phyloP scores from a whole-genome alignment of 2,113 vertebrate species.

The Lepisosteus oculatus region DNA sequence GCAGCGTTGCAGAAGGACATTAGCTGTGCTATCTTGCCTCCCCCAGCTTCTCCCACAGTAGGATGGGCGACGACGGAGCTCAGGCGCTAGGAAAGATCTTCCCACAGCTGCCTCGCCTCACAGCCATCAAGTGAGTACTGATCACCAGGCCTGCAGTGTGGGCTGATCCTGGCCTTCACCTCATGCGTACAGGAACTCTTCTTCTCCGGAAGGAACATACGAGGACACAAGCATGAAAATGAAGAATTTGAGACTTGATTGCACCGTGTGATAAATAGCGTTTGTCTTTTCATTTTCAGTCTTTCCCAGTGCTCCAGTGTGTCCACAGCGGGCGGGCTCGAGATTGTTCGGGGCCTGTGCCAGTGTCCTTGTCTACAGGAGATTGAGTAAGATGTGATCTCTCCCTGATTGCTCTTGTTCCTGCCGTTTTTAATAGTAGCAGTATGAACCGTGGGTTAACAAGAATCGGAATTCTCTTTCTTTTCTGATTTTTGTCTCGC shows the following conservation, averaged over 20 bases:
- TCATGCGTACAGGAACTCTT: too few relatives aligned
- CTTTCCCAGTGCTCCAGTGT: slow-evolving; percentile 47
- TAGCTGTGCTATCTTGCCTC: background rate
- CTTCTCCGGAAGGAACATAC: too few relatives aligned
- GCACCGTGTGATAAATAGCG: background rate
- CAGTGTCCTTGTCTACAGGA: slow-evolving; percentile 41
- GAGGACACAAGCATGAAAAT: background rate
- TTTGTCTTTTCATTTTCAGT: slow-evolving; percentile 30
- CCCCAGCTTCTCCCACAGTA: slow-evolving; percentile 65
- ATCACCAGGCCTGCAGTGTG: background rate
- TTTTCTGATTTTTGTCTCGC: too few relatives aligned
- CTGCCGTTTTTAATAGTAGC: too few relatives aligned
- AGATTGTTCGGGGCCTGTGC: slow-evolving; percentile 40
- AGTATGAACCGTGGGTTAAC: too few relatives aligned
- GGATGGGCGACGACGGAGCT: slow-evolving; percentile 43
- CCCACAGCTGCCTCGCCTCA: slow-evolving; percentile 42
- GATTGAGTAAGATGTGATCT: slow-evolving; percentile 45
- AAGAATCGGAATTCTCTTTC: too few relatives aligned
- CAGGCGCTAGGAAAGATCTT: slow-evolving; percentile 39
- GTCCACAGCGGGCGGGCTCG: slow-evolving; percentile 29
- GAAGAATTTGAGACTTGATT: background rate
- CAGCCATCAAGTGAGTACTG: slow-evolving; percentile 59
- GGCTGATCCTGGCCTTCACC: background rate
- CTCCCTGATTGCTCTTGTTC: too few relatives aligned
- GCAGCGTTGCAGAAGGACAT: too few relatives aligned